These are phyloP conservation scores for Lynx canadensis DNA, from an alignment of 2,113 vertebrate species.

Conservation along the genomic window DNA sequence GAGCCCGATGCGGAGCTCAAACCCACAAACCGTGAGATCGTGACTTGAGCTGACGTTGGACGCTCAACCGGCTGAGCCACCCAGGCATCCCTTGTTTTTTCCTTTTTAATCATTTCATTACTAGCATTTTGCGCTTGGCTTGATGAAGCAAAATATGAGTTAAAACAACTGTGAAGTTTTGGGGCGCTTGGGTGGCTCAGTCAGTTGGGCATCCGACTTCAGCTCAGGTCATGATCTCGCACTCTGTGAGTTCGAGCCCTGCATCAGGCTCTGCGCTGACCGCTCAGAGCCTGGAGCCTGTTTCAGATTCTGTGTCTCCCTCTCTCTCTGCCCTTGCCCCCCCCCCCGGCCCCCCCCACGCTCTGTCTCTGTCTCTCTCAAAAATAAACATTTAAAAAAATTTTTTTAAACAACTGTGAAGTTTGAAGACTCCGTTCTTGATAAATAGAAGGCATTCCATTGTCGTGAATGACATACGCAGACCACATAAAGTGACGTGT, in stretches of 20 bases:
- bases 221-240: too few relatives aligned
- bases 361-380: too few relatives aligned
- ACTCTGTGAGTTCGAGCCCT: too few relatives aligned
- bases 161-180: background rate
- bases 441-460: background rate
- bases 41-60: background rate
- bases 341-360: too few relatives aligned
- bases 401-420: background rate
- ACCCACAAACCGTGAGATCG: background rate
- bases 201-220: too few relatives aligned
- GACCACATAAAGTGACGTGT: fast-evolving
- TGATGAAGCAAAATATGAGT: background rate
- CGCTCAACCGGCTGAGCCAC: background rate
- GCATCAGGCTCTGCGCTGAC: too few relatives aligned
- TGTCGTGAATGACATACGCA: background rate
- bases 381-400: too few relatives aligned
- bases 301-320: too few relatives aligned
- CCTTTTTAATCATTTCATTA: background rate
- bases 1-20: background rate
- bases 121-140: background rate
- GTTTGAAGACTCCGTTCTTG: constrained; percentile 3
- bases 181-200: too few relatives aligned
- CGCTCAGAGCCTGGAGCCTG: too few relatives aligned
- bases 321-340: too few relatives aligned
- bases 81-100: background rate